Conservation (phyloP, 2,113 vertebrate genomes). For the Proteles cristata region DNA sequence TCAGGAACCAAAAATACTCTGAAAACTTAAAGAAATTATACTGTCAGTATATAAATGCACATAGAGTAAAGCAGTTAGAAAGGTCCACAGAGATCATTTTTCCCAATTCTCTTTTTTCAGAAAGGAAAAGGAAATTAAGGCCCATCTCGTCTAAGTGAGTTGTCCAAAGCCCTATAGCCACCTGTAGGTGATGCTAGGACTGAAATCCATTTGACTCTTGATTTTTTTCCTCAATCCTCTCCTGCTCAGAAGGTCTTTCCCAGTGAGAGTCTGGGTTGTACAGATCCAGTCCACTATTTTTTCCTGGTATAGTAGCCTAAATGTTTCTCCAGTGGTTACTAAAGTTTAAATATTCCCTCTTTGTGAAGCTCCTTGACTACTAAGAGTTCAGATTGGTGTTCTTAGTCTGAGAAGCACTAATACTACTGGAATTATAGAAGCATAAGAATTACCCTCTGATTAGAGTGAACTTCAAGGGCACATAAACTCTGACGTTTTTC, state of each 20-base stretch:
- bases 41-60: not conserved
- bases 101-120: slow-evolving; percentile 22
- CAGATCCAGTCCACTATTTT: not conserved
- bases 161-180: not conserved
- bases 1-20: slow-evolving; percentile 39
- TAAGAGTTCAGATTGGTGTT: not conserved
- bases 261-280: not conserved
- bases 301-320: not conserved
- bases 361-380: not conserved
- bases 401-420: not conserved
- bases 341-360: not conserved
- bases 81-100: not conserved
- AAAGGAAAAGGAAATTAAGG: slow-evolving; percentile 41
- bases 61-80: not conserved
- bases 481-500: not conserved
- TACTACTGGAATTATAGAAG: not conserved
- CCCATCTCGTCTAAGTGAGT: not conserved
- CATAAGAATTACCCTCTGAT: not conserved
- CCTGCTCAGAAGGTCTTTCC: not conserved
- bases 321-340: not conserved
- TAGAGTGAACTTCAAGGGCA: not conserved
- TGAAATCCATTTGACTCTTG: not conserved
- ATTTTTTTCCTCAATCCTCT: not conserved
- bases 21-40: slow-evolving; percentile 8
- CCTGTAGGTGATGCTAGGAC: not conserved